These are phyloP conservation scores for Troglohyphantes excavatus DNA, from an alignment of 2,888 invertebrate species.

Conservation along the genomic window DNA sequence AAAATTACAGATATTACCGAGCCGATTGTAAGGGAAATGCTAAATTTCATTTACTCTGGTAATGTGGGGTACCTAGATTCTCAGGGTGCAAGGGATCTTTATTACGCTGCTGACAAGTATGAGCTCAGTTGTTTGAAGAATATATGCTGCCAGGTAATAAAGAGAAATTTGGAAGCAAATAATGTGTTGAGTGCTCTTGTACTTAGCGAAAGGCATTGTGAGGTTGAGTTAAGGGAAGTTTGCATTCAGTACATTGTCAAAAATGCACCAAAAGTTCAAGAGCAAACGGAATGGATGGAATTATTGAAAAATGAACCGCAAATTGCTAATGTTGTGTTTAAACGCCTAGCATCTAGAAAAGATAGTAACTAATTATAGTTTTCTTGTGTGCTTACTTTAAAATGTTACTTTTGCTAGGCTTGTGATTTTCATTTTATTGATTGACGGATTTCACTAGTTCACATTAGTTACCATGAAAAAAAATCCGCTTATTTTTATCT, in stretches of 20 bases:
- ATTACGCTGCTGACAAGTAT: conserved; percentile 47
- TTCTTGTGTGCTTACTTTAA: too few relatives aligned
- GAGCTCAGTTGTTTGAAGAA: background rate
- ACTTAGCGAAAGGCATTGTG: conserved; percentile 7
- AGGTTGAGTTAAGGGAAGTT: background rate
- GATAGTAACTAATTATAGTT: too few relatives aligned
- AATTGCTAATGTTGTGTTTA: conserved; percentile 19
- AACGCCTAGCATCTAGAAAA: background rate
- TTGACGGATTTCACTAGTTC: too few relatives aligned
- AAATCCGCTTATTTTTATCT: too few relatives aligned
- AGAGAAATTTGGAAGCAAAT: background rate
- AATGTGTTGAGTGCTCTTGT: conserved; percentile 29
- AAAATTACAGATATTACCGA: background rate
- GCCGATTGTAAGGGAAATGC: background rate
- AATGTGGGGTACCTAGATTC: background rate
- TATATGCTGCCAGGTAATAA: background rate
- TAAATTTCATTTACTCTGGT: conserved; percentile 22
- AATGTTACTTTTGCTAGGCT: too few relatives aligned
- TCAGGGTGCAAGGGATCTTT: background rate
- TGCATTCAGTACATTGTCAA: background rate
- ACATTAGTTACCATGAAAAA: too few relatives aligned
- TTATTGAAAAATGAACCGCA: conserved; percentile 11
- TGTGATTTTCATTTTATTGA: too few relatives aligned
- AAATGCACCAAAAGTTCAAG: conserved; percentile 26
- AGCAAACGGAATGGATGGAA: background rate